Evolutionary conservation across 2,888 invertebrate genomes (phyloP), one percentile per base, ranked within the genome.

Genomic region (Zonitis immaculata): DNA sequence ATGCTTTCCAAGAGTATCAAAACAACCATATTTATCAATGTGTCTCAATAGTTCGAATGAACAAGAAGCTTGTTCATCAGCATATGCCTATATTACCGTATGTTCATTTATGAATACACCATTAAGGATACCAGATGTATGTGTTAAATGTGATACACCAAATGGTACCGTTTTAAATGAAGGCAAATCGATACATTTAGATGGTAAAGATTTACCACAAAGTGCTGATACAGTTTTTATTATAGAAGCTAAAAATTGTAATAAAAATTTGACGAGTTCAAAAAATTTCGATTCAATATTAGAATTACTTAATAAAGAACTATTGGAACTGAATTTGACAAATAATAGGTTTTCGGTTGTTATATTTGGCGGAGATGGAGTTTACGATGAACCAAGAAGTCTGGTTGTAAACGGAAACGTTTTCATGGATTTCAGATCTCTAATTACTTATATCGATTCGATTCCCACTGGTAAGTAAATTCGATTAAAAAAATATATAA

Each of bases 181-280:
- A 72, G 91, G 92, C 1, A 83, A 86, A 7, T 88, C 89, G 73
- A 78, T 85, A 47, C 80, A 82, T 49, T 73, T 91, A n/a, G 77
- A 82, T 43, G 81, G 80, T 28, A 67, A 73, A 11, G 70, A 74
- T 16, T 78, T 87, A 6, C 86, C 86, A 0, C 80, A 77, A 58
- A 87, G 89, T 4, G 87, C 88, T 2, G 96, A 96, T 75, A 80
- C 95, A 0, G 90, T 95, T 48, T 91, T 96, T 73, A 84, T 96
- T 48, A 81, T 95, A 0, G 95, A 96, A 69, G 91, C 93, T 1
- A 88, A 89, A 62, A 77, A 80, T 5, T 95, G 95, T 73, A 95
- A 95, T 76, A 79, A 79, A 58, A 83, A 87, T 61, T 73, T 91
- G 1, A 79, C 81, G 30, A 79, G 79, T 52, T 80, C 78, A 49